Evolutionary conservation across 2,888 invertebrate species (phyloP), one percentile per base, ranked within the genome.

Genomic region (Onthophagus sagittarius): DNA sequence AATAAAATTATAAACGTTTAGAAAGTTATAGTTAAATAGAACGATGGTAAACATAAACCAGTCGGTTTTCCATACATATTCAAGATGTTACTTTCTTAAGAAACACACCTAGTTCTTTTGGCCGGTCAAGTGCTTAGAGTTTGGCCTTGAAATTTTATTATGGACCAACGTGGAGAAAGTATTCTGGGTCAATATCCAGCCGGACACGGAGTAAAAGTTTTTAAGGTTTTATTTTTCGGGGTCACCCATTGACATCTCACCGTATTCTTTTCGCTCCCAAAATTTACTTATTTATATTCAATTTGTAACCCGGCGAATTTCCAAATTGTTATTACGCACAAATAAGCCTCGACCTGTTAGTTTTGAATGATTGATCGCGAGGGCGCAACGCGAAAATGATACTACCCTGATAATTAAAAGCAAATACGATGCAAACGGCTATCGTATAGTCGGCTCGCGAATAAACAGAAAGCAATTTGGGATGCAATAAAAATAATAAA

Each of bases 121-220:
- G 32, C 32, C 62, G 11, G 62, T 13, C 32, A 32, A 62, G 14
- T 15, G 15, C 62, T 23, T 14, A 23, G 14, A 14, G 33, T 23
- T 14, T 72, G 70, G 62, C 72, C 72, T 72, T 72, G 69, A 72
- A 70, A 62, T 23, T 72, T 72, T 31, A 72, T 72, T 72, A 69
- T 62, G 63, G 62, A 69, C 69, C 32, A n/a, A n/a, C 23, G 14
- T 15, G 75, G 75, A 65, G 75, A 75, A 75, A 75, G 75, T 75
- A 73, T 70, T 75, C 53, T 71, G 73, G 75, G 75, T 75, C 75
- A 75, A 70, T 62, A 69, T 67, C 14, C 39, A 67, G 53, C 70
- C 71, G 73, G 73, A 70, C 73, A 65, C 70, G 70, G 62, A 73
- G 73, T 73, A 70, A 73, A 73, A 67, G 70, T 70, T 73, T 73